Percentiles rank a stretch among this genome's conserved stretches.
Conservation (phyloP, 2,113 vertebrate species). For the Triplophysa dalaica region DNA sequence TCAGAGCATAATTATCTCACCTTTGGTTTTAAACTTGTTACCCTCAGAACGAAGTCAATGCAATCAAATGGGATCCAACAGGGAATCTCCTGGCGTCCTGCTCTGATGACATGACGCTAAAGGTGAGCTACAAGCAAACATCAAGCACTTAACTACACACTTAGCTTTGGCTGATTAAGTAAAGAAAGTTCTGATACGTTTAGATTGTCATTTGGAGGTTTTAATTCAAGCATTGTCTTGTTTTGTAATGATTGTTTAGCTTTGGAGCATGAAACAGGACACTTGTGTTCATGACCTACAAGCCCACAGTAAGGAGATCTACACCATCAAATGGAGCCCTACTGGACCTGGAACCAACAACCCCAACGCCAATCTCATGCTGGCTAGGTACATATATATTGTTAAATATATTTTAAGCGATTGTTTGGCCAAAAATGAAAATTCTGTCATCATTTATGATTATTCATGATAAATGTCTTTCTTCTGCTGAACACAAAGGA, state of each 20-base stretch:
- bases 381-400: conserved; percentile 83
- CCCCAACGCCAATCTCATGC: conserved; percentile 97
- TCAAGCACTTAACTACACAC: not conserved
- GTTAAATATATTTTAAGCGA: no score
- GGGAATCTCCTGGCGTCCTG: conserved; percentile 97
- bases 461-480: no score
- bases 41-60: conserved; percentile 94
- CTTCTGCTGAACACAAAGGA: no score
- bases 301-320: conserved; percentile 99
- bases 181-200: not conserved
- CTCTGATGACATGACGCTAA: conserved; percentile 98
- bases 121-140: conserved; percentile 75
- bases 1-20: not conserved
- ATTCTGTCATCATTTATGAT: no score
- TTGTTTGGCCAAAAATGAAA: no score
- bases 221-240: not conserved
- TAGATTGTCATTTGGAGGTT: not conserved
- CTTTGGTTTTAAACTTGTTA: not conserved
- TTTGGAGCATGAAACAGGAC: conserved; percentile 99
- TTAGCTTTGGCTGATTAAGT: no score
- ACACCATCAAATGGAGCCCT: conserved; percentile 99
- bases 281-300: conserved; percentile 96
- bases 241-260: conserved; percentile 68
- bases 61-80: conserved; percentile 99
- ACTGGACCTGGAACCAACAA: conserved; percentile 97